phyloP scores from a whole-genome alignment of 2,797 vertebrate species.

The Enteromius argenteus region DNA sequence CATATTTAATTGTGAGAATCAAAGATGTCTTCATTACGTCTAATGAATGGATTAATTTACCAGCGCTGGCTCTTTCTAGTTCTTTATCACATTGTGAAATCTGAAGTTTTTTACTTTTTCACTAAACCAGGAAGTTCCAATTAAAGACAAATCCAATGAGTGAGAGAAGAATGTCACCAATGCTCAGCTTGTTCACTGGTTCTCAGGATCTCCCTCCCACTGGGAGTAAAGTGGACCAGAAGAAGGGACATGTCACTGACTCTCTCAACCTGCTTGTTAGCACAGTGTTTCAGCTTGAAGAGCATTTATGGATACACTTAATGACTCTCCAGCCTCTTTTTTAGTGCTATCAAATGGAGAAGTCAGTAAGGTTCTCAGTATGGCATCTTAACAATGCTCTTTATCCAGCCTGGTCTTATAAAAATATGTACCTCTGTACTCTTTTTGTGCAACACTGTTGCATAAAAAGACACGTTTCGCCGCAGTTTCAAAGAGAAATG shows the following conservation, averaged over 20 bases:
- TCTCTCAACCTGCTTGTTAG: slow-evolving; percentile 73
- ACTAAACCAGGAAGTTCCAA: slow-evolving; percentile 32
- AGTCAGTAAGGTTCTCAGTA: background rate
- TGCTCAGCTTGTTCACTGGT: background rate
- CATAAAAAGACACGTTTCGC: too few relatives aligned
- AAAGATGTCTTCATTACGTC: background rate
- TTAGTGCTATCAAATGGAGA: background rate
- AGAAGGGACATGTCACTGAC: slow-evolving; percentile 72
- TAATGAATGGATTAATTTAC: background rate
- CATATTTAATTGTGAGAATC: background rate
- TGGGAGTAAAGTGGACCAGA: slow-evolving; percentile 63
- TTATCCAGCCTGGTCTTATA: background rate
- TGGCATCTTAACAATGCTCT: background rate
- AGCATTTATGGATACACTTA: slow-evolving; percentile 59
- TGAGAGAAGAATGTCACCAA: slow-evolving; percentile 25
- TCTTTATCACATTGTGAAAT: background rate
- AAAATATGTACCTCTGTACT: too few relatives aligned
- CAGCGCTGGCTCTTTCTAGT: background rate
- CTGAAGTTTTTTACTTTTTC: too few relatives aligned
- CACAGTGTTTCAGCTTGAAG: slow-evolving; percentile 67
- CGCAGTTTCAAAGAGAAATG: too few relatives aligned
- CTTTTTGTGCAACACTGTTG: too few relatives aligned
- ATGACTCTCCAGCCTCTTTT: slow-evolving; percentile 20
- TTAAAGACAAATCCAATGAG: slow-evolving; percentile 27
- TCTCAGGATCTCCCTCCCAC: slow-evolving; percentile 22